Evolutionary conservation across 1,140 invertebrate species (phyloP).

Genomic region (Nasonia longicornis): DNA sequence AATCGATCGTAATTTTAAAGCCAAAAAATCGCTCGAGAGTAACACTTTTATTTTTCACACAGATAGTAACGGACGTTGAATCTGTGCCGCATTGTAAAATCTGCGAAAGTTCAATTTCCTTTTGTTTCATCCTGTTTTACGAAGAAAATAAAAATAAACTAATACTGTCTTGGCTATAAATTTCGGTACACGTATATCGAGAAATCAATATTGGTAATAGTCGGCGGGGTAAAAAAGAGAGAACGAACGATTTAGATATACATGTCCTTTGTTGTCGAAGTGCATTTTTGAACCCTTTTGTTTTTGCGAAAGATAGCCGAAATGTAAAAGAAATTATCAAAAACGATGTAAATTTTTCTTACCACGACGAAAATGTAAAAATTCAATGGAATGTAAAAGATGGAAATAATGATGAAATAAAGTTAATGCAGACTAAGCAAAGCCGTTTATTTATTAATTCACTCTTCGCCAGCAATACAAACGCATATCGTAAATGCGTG

Average conservation of each 20-base stretch:
- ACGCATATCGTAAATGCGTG: neutral
- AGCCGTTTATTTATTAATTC: constrained; percentile 10
- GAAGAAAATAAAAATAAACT: neutral
- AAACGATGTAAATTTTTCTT: constrained; percentile 42
- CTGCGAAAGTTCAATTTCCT: constrained; percentile 30
- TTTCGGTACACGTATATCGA: neutral
- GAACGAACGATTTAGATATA: neutral
- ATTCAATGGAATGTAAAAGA: constrained; percentile 44
- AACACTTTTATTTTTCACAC: constrained; percentile 37
- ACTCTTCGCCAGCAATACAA: neutral
- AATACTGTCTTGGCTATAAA: neutral
- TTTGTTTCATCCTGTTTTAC: neutral
- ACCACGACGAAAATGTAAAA: constrained; percentile 39
- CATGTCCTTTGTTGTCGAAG: neutral
- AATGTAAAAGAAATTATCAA: constrained; percentile 25
- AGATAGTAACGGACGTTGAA: constrained; percentile 12
- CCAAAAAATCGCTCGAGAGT: constrained; percentile 6
- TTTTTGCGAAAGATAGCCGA: constrained; percentile 14
- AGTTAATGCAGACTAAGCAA: constrained; percentile 45
- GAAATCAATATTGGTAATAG: constrained; percentile 21
- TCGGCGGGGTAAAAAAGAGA: neutral
- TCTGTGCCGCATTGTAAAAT: constrained; percentile 28
- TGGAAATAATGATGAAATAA: constrained; percentile 47
- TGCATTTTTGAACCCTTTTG: constrained; percentile 17
- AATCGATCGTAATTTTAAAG: constrained; percentile 12